Conservation (phyloP, 35 echinoderm and acorn worm species). For the Ophioderma brevispina region DNA sequence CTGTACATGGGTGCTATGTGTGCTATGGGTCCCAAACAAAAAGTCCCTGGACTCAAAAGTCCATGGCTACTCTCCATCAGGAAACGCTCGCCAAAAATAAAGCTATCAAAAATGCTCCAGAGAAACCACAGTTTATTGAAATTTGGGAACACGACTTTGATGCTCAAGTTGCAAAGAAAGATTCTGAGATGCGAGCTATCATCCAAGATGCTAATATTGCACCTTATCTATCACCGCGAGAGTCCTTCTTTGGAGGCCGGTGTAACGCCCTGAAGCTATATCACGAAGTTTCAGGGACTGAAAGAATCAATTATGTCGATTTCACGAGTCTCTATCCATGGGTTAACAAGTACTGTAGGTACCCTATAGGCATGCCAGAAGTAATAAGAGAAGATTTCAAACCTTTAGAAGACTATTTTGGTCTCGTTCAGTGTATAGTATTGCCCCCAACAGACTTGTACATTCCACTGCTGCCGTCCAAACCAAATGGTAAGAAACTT, state of each 20-base stretch:
- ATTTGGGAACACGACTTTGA: background rate
- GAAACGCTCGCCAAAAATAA: background rate
- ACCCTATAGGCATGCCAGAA: constrained; percentile 45
- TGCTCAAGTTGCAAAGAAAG: background rate
- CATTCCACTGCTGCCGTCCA: constrained; percentile 41
- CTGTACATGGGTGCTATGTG: background rate
- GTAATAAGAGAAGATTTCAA: constrained; percentile 23
- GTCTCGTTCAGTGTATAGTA: constrained; percentile 39
- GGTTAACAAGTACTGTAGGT: constrained; percentile 47
- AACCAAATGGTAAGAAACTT: background rate
- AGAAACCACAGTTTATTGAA: background rate
- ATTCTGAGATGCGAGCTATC: background rate
- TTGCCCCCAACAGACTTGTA: constrained; percentile 44
- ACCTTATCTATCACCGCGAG: background rate
- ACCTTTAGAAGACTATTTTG: constrained; percentile 20
- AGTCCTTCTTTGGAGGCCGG: constrained; percentile 47
- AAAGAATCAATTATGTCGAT: constrained; percentile 56
- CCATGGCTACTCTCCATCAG: background rate
- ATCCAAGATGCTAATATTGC: background rate
- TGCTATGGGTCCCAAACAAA: background rate
- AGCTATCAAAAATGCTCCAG: background rate
- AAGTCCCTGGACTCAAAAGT: background rate
- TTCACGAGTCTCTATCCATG: constrained; percentile 54
- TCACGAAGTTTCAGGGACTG: background rate
- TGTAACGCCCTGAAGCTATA: constrained; percentile 29